Evolutionary conservation across 2,113 vertebrate genomes (phyloP).

Genomic region (Calcarius ornatus): DNA sequence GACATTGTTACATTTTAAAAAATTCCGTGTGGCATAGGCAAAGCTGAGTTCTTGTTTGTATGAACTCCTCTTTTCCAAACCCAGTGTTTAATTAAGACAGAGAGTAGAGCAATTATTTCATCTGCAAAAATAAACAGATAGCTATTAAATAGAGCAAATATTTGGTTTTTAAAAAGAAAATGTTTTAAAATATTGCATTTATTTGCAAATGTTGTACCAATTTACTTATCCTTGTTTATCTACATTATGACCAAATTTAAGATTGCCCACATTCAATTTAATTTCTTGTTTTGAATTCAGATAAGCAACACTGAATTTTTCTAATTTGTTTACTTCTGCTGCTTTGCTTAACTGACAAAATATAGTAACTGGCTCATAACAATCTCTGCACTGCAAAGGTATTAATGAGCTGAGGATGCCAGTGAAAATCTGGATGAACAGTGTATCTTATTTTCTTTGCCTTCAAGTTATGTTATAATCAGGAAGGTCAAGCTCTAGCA

Average conservation of each 20-base stretch:
- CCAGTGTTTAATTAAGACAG: slow-evolving; percentile 23
- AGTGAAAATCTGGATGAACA: not conserved
- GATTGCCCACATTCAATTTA: slow-evolving; percentile 19
- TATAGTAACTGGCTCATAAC: not conserved
- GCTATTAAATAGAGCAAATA: slow-evolving; percentile 64
- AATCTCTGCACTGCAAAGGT: not conserved
- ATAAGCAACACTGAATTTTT: slow-evolving; percentile 27
- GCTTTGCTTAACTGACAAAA: not conserved
- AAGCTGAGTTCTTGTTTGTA: not conserved
- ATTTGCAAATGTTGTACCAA: slow-evolving; percentile 39
- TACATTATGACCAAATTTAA: slow-evolving; percentile 38
- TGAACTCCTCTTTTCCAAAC: not conserved
- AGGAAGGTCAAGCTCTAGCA: not conserved
- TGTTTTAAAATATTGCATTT: slow-evolving; percentile 44
- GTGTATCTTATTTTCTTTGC: not conserved
- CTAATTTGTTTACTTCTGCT: slow-evolving; percentile 53
- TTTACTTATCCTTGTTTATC: slow-evolving; percentile 62
- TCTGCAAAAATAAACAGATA: slow-evolving; percentile 39
- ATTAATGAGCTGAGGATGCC: not conserved
- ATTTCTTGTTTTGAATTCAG: slow-evolving; percentile 50
- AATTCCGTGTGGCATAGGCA: not conserved
- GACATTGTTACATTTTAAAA: not conserved
- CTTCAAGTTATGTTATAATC: not conserved
- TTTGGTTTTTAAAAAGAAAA: slow-evolving; percentile 49
- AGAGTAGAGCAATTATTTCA: slow-evolving; percentile 51